Conservation (phyloP, 2,113 vertebrate species). For the Herpetotheres cachinnans region DNA sequence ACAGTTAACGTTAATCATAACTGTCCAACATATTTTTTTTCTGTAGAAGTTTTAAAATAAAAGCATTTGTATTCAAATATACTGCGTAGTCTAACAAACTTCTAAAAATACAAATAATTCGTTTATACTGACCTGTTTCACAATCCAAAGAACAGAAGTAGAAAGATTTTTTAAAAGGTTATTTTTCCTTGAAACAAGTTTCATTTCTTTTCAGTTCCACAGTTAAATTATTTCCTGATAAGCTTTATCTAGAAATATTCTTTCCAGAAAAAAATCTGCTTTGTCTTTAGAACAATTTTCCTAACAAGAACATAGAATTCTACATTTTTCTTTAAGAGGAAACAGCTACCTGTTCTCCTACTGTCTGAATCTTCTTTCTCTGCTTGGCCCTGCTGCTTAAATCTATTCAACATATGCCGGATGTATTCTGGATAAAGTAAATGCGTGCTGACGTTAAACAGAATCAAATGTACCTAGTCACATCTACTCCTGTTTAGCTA, state of each 20-base stretch:
- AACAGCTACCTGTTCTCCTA: neutral
- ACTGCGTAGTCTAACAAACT: neutral
- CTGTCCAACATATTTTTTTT: neutral
- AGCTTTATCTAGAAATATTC: neutral
- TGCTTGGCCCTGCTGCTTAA: neutral
- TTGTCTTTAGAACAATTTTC: neutral
- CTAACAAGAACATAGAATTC: neutral
- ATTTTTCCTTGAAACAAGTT: slow-evolving; percentile 9
- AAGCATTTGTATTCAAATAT: neutral
- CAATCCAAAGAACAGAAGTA: slow-evolving; percentile 37
- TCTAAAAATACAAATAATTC: neutral
- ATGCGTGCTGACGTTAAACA: slow-evolving; percentile 1
- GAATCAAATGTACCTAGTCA: neutral
- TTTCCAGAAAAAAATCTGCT: neutral
- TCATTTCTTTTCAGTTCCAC: slow-evolving; percentile 17
- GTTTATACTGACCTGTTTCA: slow-evolving; percentile 54
- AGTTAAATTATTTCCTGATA: neutral
- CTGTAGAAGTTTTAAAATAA: neutral
- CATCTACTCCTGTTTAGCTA: slow-evolving; percentile 2
- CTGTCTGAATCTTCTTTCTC: neutral
- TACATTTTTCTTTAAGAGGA: neutral
- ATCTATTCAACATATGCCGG: neutral
- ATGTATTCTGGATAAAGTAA: slow-evolving; percentile 27
- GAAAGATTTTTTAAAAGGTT: slow-evolving; percentile 32
- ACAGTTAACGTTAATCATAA: neutral